A percentile compares a stretch with the other conserved stretches of the same genome.
phyloP scores from a whole-genome alignment of 2,113 vertebrate genomes.

The Monarcha castaneiventris region DNA sequence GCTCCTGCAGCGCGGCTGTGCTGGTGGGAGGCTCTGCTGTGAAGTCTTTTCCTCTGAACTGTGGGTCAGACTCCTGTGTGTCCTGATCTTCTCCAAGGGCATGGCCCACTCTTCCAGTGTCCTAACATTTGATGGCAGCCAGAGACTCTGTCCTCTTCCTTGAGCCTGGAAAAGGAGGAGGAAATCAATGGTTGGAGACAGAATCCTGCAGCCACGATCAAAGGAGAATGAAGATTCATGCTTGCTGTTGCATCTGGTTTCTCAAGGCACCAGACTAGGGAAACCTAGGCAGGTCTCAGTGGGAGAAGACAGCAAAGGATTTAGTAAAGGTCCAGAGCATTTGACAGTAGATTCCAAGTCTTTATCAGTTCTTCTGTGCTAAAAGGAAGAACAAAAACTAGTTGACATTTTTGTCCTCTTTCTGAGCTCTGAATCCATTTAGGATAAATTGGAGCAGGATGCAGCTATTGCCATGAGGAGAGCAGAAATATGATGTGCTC shows the following conservation, averaged over 20 bases:
- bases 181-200: background rate
- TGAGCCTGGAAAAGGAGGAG: background rate
- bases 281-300: background rate
- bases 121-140: accelerated
- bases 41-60: background rate
- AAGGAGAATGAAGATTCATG: background rate
- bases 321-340: background rate
- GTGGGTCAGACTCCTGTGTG: background rate
- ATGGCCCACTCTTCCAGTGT: background rate
- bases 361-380: background rate
- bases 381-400: background rate
- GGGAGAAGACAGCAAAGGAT: background rate
- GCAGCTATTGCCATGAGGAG: background rate
- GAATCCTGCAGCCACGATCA: background rate
- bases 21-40: background rate
- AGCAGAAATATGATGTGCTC: background rate
- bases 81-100: background rate
- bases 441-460: background rate
- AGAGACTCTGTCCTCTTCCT: background rate
- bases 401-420: background rate
- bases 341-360: background rate
- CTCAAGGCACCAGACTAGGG: background rate
- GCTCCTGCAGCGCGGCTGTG: background rate
- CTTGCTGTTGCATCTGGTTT: background rate
- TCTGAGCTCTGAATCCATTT: background rate